Conservation (phyloP, 92 coral and sea anemone genomes). For the Phymanthus crucifer region DNA sequence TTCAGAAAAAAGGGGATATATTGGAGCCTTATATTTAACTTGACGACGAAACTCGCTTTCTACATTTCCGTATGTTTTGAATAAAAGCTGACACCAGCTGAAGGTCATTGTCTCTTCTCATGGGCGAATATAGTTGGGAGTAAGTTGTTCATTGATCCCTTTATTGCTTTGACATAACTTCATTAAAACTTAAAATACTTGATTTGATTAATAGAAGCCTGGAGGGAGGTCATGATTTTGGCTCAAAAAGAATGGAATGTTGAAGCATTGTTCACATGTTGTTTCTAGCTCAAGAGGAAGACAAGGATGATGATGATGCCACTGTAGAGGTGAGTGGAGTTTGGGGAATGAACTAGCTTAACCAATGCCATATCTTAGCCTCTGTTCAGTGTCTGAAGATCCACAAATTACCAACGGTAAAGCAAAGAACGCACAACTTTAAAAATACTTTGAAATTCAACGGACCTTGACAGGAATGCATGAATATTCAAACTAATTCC, state of each 20-base stretch:
- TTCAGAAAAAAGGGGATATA: too few relatives aligned
- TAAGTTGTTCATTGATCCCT: not conserved
- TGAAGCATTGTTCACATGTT: not conserved
- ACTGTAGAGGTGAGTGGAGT: conserved; percentile 34
- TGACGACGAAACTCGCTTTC: not conserved
- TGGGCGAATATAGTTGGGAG: not conserved
- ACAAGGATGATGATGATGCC: conserved; percentile 45
- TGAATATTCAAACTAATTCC: too few relatives aligned
- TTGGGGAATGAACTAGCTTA: not conserved
- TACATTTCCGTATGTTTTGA: not conserved
- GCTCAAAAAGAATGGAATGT: too few relatives aligned
- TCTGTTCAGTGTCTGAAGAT: too few relatives aligned
- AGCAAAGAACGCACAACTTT: too few relatives aligned
- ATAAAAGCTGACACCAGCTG: too few relatives aligned
- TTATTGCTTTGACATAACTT: not conserved
- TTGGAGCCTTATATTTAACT: too few relatives aligned
- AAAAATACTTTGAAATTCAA: too few relatives aligned
- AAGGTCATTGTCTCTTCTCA: not conserved
- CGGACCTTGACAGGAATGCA: too few relatives aligned
- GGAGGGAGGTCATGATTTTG: too few relatives aligned
- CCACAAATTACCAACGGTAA: too few relatives aligned
- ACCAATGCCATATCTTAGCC: not conserved
- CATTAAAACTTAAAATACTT: not conserved
- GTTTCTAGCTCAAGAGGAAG: conserved; percentile 37
- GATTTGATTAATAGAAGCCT: too few relatives aligned